Evolutionary conservation across 2,888 invertebrate species (phyloP).

Genomic region (Cecidostiba fungosa): DNA sequence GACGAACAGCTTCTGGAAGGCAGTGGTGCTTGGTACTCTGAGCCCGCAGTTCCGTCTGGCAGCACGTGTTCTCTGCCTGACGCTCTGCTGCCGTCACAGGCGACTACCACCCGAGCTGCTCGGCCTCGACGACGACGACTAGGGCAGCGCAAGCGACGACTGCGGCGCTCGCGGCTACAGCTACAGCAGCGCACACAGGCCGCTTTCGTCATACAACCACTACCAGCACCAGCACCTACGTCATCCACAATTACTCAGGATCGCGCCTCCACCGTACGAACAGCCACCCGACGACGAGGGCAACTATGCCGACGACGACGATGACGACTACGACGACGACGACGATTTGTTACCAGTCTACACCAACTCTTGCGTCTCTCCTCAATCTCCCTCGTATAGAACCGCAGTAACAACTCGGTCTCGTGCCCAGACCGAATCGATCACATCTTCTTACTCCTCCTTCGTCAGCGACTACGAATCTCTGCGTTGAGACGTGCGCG

Average conservation of each 20-base stretch:
- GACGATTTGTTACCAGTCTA: slow-evolving; percentile 1
- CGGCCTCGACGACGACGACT: slow-evolving; percentile 93
- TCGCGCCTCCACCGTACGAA: slow-evolving; percentile 20
- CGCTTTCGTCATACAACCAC: slow-evolving; percentile 16
- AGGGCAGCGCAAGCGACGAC: slow-evolving; percentile 71
- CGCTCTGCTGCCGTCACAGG: slow-evolving; percentile 93
- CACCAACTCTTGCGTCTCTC: slow-evolving; percentile 23
- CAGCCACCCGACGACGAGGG: neutral
- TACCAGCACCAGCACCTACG: neutral
- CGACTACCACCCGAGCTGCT: slow-evolving; percentile 92
- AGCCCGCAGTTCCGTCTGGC: slow-evolving; percentile 97
- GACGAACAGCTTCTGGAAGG: slow-evolving; percentile 97
- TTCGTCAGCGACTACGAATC: slow-evolving; percentile 13
- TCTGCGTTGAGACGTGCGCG: neutral
- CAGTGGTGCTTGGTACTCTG: slow-evolving; percentile 92
- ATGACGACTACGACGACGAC: slow-evolving; percentile 11
- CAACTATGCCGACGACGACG: slow-evolving; percentile 11
- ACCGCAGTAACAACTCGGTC: neutral
- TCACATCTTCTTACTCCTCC: slow-evolving; percentile 2
- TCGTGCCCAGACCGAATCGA: neutral
- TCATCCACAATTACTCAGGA: neutral
- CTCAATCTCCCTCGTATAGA: neutral
- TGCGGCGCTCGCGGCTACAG: slow-evolving; percentile 26
- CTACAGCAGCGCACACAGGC: slow-evolving; percentile 7
- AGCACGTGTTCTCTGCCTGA: slow-evolving; percentile 92